Conservation (phyloP, 2,797 vertebrate genomes). For the Acipenser oxyrinchus region DNA sequence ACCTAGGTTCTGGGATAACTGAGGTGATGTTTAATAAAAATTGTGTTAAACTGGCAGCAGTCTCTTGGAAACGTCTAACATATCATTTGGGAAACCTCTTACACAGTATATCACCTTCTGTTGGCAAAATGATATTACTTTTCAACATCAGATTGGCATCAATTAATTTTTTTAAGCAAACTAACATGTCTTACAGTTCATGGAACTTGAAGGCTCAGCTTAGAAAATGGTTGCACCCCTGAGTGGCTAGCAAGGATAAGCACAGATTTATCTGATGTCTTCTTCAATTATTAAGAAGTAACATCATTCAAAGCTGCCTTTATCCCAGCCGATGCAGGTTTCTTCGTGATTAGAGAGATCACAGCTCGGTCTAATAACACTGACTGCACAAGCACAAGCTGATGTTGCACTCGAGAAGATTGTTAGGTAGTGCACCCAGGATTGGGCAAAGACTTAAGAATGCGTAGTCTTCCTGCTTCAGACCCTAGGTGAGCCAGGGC, state of each 20-base stretch:
- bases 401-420: too few species aligned
- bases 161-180: too few species aligned
- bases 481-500: neutral
- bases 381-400: slow-evolving; percentile 10
- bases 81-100: too few species aligned
- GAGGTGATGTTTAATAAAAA: too few species aligned
- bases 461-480: slow-evolving; percentile 14
- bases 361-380: slow-evolving; percentile 36
- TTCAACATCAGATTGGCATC: too few species aligned
- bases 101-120: too few species aligned
- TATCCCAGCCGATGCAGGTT: slow-evolving; percentile 64
- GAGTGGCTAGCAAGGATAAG: slow-evolving; percentile 71
- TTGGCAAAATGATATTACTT: too few species aligned
- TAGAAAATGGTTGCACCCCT: slow-evolving; percentile 44
- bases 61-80: too few species aligned
- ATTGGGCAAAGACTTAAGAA: slow-evolving; percentile 6
- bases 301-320: slow-evolving; percentile 82
- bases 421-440: slow-evolving; percentile 34
- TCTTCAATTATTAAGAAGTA: slow-evolving; percentile 76
- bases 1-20: too few species aligned
- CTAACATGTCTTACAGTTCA: neutral
- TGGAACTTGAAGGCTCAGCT: slow-evolving; percentile 30
- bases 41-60: too few species aligned
- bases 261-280: slow-evolving; percentile 83
- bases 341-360: slow-evolving; percentile 42